Evolutionary conservation across 2,888 invertebrate genomes (phyloP).

Genomic region (Apomyelois bistriatella): DNA sequence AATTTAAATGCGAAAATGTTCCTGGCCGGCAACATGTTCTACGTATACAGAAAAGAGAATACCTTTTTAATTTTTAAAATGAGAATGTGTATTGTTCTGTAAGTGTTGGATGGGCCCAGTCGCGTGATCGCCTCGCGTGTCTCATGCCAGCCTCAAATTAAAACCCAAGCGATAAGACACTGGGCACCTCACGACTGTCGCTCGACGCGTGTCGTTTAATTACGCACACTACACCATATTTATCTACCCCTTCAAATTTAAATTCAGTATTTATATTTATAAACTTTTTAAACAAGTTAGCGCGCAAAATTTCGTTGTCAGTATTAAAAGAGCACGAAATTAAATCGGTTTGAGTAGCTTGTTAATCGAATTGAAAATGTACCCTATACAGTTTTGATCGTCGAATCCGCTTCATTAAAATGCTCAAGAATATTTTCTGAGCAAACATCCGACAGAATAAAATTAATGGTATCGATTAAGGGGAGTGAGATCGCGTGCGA

Average conservation of each 20-base stretch:
- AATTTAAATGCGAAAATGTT: constrained; percentile 33
- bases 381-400: constrained; percentile 23
- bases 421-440: constrained; percentile 53
- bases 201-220: constrained; percentile 72
- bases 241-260: constrained; percentile 65
- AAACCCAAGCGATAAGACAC: constrained; percentile 74
- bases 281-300: constrained; percentile 1
- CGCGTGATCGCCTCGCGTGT: constrained; percentile 76
- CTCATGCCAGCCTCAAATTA: constrained; percentile 75
- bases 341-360: constrained; percentile 6
- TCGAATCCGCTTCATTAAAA: constrained; percentile 49
- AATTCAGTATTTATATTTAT: constrained; percentile 34
- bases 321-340: background rate
- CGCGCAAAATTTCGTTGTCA: background rate
- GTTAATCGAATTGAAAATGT: constrained; percentile 24
- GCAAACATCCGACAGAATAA: constrained; percentile 62
- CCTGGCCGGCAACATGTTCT: constrained; percentile 14
- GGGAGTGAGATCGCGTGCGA: constrained; percentile 72
- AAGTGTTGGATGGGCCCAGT: constrained; percentile 53
- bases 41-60: constrained; percentile 57
- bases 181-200: constrained; percentile 73
- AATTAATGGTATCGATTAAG: constrained; percentile 75
- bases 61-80: constrained; percentile 49
- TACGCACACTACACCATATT: constrained; percentile 72
- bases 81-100: constrained; percentile 35